Conservation (phyloP, 92 coral and sea anemone species). For the Scolanthus callimorphus region DNA sequence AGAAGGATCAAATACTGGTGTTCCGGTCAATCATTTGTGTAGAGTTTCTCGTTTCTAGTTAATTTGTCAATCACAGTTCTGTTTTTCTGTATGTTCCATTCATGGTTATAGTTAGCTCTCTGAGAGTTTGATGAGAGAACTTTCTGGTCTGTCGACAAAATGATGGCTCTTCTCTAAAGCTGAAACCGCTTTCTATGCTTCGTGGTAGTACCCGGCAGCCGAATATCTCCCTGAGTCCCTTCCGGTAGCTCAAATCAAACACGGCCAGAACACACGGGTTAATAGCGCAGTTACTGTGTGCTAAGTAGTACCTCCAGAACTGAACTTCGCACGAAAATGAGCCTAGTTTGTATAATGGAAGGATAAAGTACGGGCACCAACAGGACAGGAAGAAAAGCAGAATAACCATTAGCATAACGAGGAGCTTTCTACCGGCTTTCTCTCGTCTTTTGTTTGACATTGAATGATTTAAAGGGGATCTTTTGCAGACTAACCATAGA, state of each 20-base stretch:
- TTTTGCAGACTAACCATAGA: neutral
- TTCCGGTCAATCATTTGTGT: too few species aligned
- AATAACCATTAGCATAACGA: neutral
- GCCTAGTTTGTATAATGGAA: neutral
- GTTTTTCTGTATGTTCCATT: too few species aligned
- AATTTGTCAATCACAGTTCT: too few species aligned
- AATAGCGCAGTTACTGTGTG: neutral
- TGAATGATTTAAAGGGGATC: neutral
- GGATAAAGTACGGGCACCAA: neutral
- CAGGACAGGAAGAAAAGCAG: neutral
- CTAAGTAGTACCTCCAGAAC: neutral
- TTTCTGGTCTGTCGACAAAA: too few species aligned
- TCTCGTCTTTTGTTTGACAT: neutral
- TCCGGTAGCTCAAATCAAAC: neutral
- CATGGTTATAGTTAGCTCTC: too few species aligned
- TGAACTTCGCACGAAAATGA: neutral
- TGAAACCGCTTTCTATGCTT: too few species aligned
- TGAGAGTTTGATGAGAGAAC: too few species aligned
- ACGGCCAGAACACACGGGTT: neutral
- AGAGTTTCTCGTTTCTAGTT: too few species aligned
- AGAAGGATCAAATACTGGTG: too few species aligned
- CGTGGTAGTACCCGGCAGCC: too few species aligned
- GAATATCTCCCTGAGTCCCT: too few species aligned
- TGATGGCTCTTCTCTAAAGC: too few species aligned
- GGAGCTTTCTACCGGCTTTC: neutral